phyloP scores from a whole-genome alignment of 2,113 vertebrate species.

The Dipodomys ordii region DNA sequence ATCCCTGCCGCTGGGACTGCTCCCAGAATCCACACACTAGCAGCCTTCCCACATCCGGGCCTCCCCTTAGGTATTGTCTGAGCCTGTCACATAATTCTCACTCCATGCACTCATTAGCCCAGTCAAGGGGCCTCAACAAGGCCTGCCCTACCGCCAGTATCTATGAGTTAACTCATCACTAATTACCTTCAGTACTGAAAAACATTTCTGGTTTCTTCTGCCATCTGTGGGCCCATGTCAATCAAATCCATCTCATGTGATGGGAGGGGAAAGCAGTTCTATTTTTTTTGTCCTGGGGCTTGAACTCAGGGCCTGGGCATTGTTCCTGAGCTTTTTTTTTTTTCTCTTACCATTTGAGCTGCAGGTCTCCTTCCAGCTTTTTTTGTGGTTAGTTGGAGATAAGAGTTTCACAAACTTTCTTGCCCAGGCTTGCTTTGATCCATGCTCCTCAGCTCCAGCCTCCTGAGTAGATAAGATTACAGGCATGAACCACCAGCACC shows the following conservation, averaged over 20 bases:
- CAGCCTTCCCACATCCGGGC: slow-evolving; percentile 36
- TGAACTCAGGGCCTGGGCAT: no score
- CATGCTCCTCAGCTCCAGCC: no score
- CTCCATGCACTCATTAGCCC: background rate
- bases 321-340: no score
- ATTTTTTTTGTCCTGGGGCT: background rate
- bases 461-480: no score
- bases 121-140: background rate
- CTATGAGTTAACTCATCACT: background rate
- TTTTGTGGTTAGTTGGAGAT: no score
- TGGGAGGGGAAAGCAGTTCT: background rate
- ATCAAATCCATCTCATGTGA: background rate
- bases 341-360: no score
- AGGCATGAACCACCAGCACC: no score
- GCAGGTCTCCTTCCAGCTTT: no score
- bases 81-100: slow-evolving; percentile 43
- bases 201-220: background rate
- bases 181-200: background rate
- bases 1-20: slow-evolving; percentile 55
- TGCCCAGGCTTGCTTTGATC: no score
- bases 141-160: background rate
- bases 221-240: background rate
- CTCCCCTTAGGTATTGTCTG: background rate
- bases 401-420: no score
- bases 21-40: slow-evolving; percentile 45